Base-by-base conservation (phyloP, 1,140 invertebrate genomes). In the Lepidurus apus region DNA sequence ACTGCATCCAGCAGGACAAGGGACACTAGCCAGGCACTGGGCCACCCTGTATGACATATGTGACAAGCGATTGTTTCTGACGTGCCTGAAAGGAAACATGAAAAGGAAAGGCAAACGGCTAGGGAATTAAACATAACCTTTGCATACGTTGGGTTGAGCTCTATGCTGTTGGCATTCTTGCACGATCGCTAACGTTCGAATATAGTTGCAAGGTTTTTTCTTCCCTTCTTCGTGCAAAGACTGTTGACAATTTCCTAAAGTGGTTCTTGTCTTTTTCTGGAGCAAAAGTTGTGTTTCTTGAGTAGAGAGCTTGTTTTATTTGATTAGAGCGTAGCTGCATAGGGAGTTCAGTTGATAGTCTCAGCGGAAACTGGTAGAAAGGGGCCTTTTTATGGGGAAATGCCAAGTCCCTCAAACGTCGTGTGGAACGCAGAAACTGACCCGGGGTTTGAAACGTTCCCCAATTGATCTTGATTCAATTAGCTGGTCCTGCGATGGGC, bases 1-100 rank as follows among this genome's bases (percentile, higher is more conserved):
- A 4, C 34, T 34, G 34, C 34, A 34, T 34, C 53, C 53, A 65
- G 34, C 34, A 11, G 53, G 8, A 65, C 17, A 7, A 21, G 3
- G 13, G 21, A 65, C 53, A 65, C 13, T 65, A 65, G n/a, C 53
- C 53, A 65, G 53, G 21, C 53, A 21, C 53, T n/a, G 53, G 53
- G 53, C 53, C 53, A 65, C 53, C 53, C 53, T 65, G 13, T 21
- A 65, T 65, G 53, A 65, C 53, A 65, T 65, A n/a, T 65, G 53
- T 65, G 53, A 21, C 53, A 65, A 65, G 53, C 53, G 53, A 65
- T 65, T 9, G 53, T n/a, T 65, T 17, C 53, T 65, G 53, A 65
- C 53, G 53, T 21, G 53, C 53, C 53, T 65, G 21, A 65, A 65
- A 65, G 53, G 5, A 21, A 65, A 65, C 9, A 13, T 8, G 34